Evolutionary conservation across 2,797 vertebrate genomes (phyloP).

Genomic region (Spinibarbus caldwelli): DNA sequence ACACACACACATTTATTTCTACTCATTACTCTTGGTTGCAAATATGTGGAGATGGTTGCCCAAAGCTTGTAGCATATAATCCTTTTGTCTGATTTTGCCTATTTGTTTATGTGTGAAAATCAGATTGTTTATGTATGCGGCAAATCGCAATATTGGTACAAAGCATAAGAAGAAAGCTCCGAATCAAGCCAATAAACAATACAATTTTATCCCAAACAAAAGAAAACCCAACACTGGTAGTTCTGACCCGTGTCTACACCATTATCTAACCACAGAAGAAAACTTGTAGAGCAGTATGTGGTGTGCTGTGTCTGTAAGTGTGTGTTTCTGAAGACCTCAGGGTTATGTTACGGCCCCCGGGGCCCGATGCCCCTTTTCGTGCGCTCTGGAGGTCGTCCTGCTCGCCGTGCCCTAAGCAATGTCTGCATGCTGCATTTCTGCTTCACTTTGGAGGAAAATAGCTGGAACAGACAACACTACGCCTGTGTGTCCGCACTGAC

Average conservation of each 20-base stretch:
- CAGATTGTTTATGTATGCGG: conserved; percentile 17
- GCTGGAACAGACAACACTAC: conserved; percentile 13
- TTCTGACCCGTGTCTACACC: conserved; percentile 15
- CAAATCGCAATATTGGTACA: conserved; percentile 16
- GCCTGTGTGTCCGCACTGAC: conserved; percentile 23
- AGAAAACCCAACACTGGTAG: background rate
- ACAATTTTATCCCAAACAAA: conserved; percentile 26
- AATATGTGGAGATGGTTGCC: conserved; percentile 18
- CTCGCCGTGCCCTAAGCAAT: background rate
- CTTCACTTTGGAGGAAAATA: conserved; percentile 9
- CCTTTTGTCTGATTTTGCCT: background rate
- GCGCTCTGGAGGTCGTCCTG: conserved; percentile 31
- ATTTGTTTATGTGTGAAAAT: conserved; percentile 31
- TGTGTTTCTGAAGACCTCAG: conserved; percentile 32
- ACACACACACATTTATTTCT: background rate
- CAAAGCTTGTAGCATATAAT: conserved; percentile 10
- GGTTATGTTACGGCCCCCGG: conserved; percentile 31
- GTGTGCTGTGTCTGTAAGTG: conserved; percentile 18
- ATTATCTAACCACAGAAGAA: conserved; percentile 34
- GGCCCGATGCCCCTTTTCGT: conserved; percentile 21
- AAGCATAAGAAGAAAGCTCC: background rate
- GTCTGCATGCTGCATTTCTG: conserved; percentile 25
- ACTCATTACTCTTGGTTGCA: conserved; percentile 25
- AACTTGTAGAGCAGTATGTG: conserved; percentile 2
- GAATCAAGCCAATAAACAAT: conserved; percentile 22